Evolutionary conservation across 1,140 invertebrate species (phyloP), one percentile per base, ranked within the genome.

Genomic region (Chrysomallon squamiferum): DNA sequence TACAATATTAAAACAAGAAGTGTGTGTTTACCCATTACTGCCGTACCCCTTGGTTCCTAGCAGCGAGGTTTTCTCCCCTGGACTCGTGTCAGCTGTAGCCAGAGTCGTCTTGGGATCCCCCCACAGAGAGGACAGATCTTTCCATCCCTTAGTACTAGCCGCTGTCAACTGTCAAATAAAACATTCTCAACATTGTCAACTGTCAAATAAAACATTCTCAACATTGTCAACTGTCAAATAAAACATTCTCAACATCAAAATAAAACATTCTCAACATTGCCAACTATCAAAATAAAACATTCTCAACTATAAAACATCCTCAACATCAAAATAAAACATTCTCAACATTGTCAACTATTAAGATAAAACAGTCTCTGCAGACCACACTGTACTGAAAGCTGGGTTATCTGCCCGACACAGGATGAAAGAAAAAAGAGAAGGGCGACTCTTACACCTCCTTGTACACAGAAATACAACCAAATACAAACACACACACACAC

Each of bases 21-120:
- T n/a, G n/a, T n/a, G n/a, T n/a, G n/a, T n/a, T n/a, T 62, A 62
- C 66, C 52, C 66, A 49, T 59, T 54, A 62, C 59, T 62, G 43
- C 62, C 66, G 27, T 68, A 66, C 33, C 60, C 58, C n/a, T 58
- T 59, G 35, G 45, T 59, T 13, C 70, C 62, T 0, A 82, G 74
- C 5, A 82, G 75, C 15, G 77, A 80, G 0, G 80, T 79, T 64
- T 82, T 82, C 59, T 82, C 80, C n/a, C 80, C 78, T 15, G 80
- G 78, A 64, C 78, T 79, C 22, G 77, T 80, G 62, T 80, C 78
- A 22, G 77, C 78, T 18, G 78, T 69, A 41, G 74, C 73, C 32
- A 81, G 62, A 27, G 79, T 81, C 0, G 79, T 80, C 65, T 82
- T 82, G 11, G 78, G 75, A 54, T 82, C 80, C 41, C 75, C 74